These are phyloP conservation scores for Labeo calbasu DNA, from an alignment of 2,797 vertebrate species.

Conservation along the genomic window DNA sequence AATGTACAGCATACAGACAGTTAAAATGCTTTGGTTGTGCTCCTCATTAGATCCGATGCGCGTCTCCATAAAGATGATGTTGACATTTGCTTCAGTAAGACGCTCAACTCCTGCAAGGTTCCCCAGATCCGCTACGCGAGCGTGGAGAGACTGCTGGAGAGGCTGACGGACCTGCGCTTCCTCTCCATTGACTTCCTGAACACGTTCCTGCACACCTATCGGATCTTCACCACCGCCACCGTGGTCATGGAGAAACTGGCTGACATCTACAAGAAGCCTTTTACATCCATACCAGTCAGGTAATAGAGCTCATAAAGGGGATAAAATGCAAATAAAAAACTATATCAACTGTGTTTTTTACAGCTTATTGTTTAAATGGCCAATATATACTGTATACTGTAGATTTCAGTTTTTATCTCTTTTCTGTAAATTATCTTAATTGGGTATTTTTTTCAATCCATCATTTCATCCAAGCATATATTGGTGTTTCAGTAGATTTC, in stretches of 20 bases:
- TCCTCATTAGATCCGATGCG: slow-evolving; percentile 87
- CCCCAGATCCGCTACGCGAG: slow-evolving; percentile 97
- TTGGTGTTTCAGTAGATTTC: neutral
- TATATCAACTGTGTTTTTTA: neutral
- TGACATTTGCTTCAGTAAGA: slow-evolving; percentile 99
- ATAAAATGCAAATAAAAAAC: neutral
- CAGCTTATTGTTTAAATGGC: neutral
- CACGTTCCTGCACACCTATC: slow-evolving; percentile 97
- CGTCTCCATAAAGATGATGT: slow-evolving; percentile 96
- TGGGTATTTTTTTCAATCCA: neutral
- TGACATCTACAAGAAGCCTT: slow-evolving; percentile 95
- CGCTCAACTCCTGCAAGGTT: slow-evolving; percentile 98
- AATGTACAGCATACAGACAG: slow-evolving; percentile 11
- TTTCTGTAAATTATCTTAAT: too few species aligned
- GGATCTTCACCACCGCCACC: slow-evolving; percentile 91
- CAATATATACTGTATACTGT: neutral
- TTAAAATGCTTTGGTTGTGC: slow-evolving; percentile 56
- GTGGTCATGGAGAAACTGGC: slow-evolving; percentile 95
- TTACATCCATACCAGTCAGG: slow-evolving; percentile 96
- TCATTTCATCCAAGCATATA: neutral
- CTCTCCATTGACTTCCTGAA: slow-evolving; percentile 99
- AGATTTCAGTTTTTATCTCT: too few species aligned
- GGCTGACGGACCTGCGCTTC: slow-evolving; percentile 95
- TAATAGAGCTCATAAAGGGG: slow-evolving; percentile 61
- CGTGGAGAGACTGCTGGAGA: slow-evolving; percentile 93